A percentile compares a stretch with the other conserved stretches of the same genome.
Conservation (phyloP, 2,888 invertebrate species). For the Toxonevra muliebris region DNA sequence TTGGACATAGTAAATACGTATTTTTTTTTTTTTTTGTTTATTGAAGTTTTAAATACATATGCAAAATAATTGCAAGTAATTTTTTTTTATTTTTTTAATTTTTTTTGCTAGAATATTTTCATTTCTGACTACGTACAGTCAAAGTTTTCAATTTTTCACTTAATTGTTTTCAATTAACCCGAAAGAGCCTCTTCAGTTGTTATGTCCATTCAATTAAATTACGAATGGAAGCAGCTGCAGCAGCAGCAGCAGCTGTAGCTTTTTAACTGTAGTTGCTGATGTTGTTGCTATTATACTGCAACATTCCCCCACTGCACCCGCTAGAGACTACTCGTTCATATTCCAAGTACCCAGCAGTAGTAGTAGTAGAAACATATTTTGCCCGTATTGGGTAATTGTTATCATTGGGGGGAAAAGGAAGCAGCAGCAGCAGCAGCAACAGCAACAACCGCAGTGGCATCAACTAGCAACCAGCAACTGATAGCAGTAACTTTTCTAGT, state of each 20-base stretch:
- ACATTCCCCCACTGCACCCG: too few relatives aligned
- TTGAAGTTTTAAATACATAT: too few relatives aligned
- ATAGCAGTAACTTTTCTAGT: background rate
- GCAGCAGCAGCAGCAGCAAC: background rate
- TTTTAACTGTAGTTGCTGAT: conserved; percentile 1
- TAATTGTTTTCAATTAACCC: conserved; percentile 33
- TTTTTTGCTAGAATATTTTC: too few relatives aligned
- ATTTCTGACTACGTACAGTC: background rate
- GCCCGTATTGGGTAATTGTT: background rate
- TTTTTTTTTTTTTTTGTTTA: too few relatives aligned
- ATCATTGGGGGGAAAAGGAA: background rate
- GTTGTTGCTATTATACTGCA: background rate
- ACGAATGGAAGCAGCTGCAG: conserved; percentile 16
- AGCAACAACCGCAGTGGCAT: background rate
- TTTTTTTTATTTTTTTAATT: too few relatives aligned
- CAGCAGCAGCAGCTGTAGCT: conserved; percentile 7
- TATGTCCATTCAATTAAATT: conserved; percentile 29
- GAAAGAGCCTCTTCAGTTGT: conserved; percentile 27
- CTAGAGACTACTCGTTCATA: too few relatives aligned
- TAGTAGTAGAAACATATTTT: background rate
- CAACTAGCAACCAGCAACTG: background rate
- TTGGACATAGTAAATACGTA: too few relatives aligned
- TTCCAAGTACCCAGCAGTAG: background rate
- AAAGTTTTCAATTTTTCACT: conserved; percentile 28
- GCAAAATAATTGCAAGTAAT: too few relatives aligned